A percentile compares a stretch with the other conserved stretches of the same genome.
These are phyloP conservation scores for Papilio polytes DNA, from an alignment of 1,140 invertebrate genomes.

Conservation along the genomic window DNA sequence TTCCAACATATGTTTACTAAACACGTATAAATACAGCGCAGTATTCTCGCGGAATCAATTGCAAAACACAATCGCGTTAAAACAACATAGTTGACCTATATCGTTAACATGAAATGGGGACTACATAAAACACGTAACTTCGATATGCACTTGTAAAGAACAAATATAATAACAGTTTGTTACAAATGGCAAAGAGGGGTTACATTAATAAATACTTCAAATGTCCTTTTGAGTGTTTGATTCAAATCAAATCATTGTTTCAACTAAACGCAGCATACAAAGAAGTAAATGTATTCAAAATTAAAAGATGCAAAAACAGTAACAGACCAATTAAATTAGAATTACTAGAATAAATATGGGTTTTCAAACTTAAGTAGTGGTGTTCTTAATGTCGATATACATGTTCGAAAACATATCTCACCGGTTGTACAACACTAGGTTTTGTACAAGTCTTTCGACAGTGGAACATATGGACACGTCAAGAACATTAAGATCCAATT, in stretches of 20 bases:
- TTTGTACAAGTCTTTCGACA: not conserved
- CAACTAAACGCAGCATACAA: not conserved
- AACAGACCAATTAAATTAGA: too few species aligned
- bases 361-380: too few species aligned
- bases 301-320: too few species aligned
- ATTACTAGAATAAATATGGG: too few species aligned
- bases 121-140: not conserved
- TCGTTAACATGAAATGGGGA: slow-evolving; percentile 34
- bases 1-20: slow-evolving; percentile 10
- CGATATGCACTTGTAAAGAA: slow-evolving; percentile 20
- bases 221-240: not conserved
- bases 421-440: not conserved
- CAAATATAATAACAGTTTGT: not conserved
- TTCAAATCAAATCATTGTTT: not conserved
- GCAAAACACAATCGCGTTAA: slow-evolving; percentile 36
- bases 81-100: slow-evolving; percentile 46
- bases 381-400: too few species aligned
- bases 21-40: not conserved
- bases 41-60: slow-evolving; percentile 1
- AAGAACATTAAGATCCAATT: not conserved
- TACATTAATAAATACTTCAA: not conserved
- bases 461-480: not conserved
- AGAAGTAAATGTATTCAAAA: too few species aligned
- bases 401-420: too few species aligned
- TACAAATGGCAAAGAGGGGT: not conserved